Evolutionary conservation across 2,113 vertebrate species (phyloP).

Genomic region (Talpa occidentalis): DNA sequence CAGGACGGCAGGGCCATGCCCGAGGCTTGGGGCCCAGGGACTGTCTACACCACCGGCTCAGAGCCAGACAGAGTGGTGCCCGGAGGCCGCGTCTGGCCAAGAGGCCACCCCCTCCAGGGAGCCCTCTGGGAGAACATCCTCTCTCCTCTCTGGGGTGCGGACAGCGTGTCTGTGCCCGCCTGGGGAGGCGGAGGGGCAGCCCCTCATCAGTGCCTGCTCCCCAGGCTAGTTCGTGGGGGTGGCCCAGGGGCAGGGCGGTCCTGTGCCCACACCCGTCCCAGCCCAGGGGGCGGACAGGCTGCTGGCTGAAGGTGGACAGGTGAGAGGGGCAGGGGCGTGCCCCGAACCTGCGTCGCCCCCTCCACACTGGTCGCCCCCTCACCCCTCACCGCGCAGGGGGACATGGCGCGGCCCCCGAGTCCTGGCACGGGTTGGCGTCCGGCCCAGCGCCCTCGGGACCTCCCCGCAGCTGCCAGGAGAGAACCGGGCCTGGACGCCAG

Average conservation of each 20-base stretch:
- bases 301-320: not conserved
- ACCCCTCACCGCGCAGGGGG: too few species aligned
- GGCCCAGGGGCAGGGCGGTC: not conserved
- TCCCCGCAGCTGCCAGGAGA: too few species aligned
- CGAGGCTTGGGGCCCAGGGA: not conserved
- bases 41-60: fast-evolving
- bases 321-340: too few species aligned
- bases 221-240: not conserved
- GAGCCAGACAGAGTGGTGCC: not conserved
- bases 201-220: not conserved
- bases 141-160: not conserved
- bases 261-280: not conserved
- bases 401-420: too few species aligned
- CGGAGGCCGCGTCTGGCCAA: not conserved
- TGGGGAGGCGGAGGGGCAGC: not conserved
- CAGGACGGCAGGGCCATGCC: too few species aligned
- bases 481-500: not conserved
- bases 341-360: not conserved
- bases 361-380: not conserved
- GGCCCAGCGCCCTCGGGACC: too few species aligned
- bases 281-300: too few species aligned
- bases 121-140: not conserved
- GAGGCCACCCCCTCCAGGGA: not conserved
- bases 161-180: not conserved
- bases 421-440: too few species aligned